Base-by-base conservation (phyloP, 2,113 vertebrate species). In the Xenopus borealis region DNA sequence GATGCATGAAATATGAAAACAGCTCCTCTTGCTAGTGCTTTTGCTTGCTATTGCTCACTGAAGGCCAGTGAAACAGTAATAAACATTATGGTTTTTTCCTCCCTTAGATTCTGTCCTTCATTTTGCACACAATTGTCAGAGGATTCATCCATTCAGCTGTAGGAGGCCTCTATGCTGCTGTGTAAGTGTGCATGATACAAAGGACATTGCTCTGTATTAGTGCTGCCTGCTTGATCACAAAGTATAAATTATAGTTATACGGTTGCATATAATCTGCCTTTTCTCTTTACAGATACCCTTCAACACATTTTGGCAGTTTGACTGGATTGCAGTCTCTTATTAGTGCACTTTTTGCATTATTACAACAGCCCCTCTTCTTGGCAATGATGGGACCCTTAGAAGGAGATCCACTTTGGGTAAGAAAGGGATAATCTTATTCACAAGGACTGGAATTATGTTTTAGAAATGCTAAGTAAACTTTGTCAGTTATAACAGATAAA, bases 281-380 rank as follows among this genome's bases (percentile, higher is more conserved):
- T 27, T 62, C 50, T 33, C 0, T 83, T 84, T 81, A 61, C 74
- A 99, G 97, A 82, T 99, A 97, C 84, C 97, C 97, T 12, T 98
- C 96, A 5, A 93, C 94, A 5, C 96, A 96, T 86, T 99, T 99
- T 46, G 97, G 97, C 82, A 98, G 94, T 82, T 85, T 99, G 79
- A 99, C 96, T 0, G 97, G 97, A 61, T 90, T 99, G 85, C 97
- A 99, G 91, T 99, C 96, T 0, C 85, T 99, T 79, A 84, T 97
- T 86, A 98, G 96, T 6, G 97, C 97, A 0, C 90, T 99, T 68
- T 98, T 99, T 0, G 93, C 96, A 62, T 91, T 99, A 40, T 91
- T 99, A 80, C 97, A 99, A 84, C 96, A 98, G 82, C 97, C 97
- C 4, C 90, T 99, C 64, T 98, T 97, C 78, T 88, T 98, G 89